Evolutionary conservation across 2,797 vertebrate genomes (phyloP), one percentile per base, ranked within the genome.

Genomic region (Merluccius polli): DNA sequence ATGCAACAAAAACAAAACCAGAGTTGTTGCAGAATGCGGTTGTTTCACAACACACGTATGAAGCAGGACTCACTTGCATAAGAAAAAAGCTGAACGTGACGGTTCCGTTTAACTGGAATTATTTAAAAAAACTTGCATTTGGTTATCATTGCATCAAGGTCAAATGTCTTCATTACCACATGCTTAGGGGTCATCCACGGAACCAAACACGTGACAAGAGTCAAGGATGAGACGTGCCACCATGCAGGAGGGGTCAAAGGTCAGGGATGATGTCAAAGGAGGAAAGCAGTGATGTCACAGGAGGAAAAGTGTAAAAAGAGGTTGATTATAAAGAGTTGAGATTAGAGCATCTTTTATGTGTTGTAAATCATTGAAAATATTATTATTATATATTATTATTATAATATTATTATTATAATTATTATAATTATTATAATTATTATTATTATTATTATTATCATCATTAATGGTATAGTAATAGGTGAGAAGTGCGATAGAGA

Each of bases 211-310:
- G 7, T 6, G 52, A 59, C 21, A n/a, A 59, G 41, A 5, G 6
- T 1, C 21, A 10, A 21, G 59, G 59, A 4, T 11, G 59, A 12
- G 59, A 7, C 24, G 27, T 11, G 24, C 59, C 59, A 27, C 59
- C 59, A 27, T 63, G 59, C 59, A 63, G 59, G 48, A 59, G 8
- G 48, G 44, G 31, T 21, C 18, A 32, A 12, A 16, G 10, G 32
- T 73, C 52, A 71, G 67, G 29, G 73, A 48, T 75, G 38, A 68
- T 59, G 79, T 77, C 24, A 81, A 35, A 41, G 35, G 65, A 68
- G 35, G 65, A 41, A 67, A 41, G 32, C 0, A 1, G 21, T 27
- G 24, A 59, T 74, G 52, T 63, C 9, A 63, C 59, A 27, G 59
- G 59, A 63, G 44, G 44, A 5, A 21, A 52, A 52, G 44, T n/a